Conservation (phyloP, 2,888 invertebrate species). For the Calliphora vomitoria region DNA sequence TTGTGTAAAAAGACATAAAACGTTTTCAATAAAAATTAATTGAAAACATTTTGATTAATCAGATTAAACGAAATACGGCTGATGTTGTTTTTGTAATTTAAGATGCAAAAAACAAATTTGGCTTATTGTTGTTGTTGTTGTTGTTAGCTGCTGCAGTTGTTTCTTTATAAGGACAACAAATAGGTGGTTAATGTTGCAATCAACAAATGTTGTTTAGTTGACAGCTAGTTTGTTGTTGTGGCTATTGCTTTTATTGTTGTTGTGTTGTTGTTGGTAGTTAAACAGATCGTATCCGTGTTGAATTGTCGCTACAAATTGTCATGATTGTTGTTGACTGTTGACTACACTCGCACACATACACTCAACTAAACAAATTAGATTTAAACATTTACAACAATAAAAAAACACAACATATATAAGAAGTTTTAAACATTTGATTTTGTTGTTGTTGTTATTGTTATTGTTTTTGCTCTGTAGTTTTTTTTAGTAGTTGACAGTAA, state of each 20-base stretch:
- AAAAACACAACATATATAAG: constrained; percentile 33
- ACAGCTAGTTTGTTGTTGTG: constrained; percentile 62
- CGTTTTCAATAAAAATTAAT: constrained; percentile 59
- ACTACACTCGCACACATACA: not conserved
- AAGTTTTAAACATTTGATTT: constrained; percentile 53
- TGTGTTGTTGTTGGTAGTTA: constrained; percentile 41
- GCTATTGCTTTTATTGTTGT: constrained; percentile 37
- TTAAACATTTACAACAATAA: constrained; percentile 51
- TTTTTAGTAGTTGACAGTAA: constrained; percentile 55
- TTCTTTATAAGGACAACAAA: constrained; percentile 63
- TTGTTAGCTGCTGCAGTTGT: constrained; percentile 38
- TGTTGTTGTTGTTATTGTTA: constrained; percentile 37
- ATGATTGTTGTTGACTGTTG: constrained; percentile 69
- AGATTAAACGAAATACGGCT: constrained; percentile 55
- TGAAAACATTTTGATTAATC: constrained; percentile 64
- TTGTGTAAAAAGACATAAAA: constrained; percentile 31
- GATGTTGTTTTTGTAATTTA: constrained; percentile 25
- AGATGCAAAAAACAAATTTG: constrained; percentile 29
- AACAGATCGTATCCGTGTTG: constrained; percentile 72
- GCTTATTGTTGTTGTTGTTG: constrained; percentile 35
- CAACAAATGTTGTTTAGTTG: constrained; percentile 72
- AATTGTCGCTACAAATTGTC: constrained; percentile 75
- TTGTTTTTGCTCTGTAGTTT: constrained; percentile 30
- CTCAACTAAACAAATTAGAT: constrained; percentile 52
- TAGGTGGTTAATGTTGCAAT: constrained; percentile 71